Base-by-base conservation (phyloP, 2,797 vertebrate species). In the Diplodus sargus region DNA sequence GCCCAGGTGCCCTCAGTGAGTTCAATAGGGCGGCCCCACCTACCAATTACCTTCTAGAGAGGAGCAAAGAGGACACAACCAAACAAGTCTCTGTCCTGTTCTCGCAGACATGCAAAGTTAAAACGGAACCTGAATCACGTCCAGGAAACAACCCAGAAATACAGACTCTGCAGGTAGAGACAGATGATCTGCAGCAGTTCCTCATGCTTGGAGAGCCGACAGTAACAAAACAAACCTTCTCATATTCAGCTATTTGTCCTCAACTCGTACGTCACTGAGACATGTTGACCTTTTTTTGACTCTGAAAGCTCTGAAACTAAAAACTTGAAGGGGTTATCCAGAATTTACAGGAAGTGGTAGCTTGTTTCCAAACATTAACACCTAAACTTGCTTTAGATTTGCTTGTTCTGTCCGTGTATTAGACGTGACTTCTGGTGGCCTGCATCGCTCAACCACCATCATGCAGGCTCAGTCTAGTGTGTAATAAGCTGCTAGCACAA, bases 181-280 rank as follows among this genome's bases (percentile, higher is more conserved):
- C 14, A 25, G 16, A 47, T 3, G 43, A 66, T 34, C 10, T 2
- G 0, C 64, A 53, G 53, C 28, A 70, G 57, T 28, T 82, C 79
- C 67, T 82, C 51, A 22, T 18, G 42, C 58, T 60, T 77, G 53
- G 39, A 56, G 28, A 70, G 66, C 57, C 3, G 10, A 61, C 14
- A 1, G 10, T 52, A 47, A 59, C 70, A 54, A 20, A 52, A 69
- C 18, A 13, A 70, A 49, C 12, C 63, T 43, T 83, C 68, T 75
- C 56, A 48, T 3, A 49, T 59, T 75, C 67, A 68, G 62, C 25
- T 61, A n/a, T 76, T 73, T 49, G 49, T 67, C 30, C 43, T 58
- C 23, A 61, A 28, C n/a, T 54, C 47, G 52, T 49, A 13, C 43
- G 51, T 66, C 69, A 64, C 4, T 2, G 16, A 52, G 34, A 70